These are phyloP conservation scores for Plecotus auritus DNA, from an alignment of 2,113 vertebrate genomes.

Conservation along the genomic window DNA sequence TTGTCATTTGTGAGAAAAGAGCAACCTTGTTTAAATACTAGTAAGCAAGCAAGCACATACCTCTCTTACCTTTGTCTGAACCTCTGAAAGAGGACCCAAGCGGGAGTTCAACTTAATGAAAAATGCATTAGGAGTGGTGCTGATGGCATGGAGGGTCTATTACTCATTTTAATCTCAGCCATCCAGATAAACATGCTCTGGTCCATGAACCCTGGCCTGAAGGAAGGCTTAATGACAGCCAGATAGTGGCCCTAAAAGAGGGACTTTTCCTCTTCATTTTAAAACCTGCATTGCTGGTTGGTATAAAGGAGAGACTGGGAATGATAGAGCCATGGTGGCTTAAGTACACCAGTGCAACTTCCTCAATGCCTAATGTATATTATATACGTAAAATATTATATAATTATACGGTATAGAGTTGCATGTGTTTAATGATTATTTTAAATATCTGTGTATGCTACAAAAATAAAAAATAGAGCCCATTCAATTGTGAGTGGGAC, in stretches of 20 bases:
- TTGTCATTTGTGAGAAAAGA: constrained; percentile 58
- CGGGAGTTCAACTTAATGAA: constrained; percentile 71
- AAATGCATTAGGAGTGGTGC: constrained; percentile 66
- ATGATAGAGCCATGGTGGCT: not conserved
- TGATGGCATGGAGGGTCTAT: constrained; percentile 38
- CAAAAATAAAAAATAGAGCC: not conserved
- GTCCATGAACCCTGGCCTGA: constrained; percentile 33
- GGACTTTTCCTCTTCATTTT: not conserved
- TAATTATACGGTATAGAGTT: too few relatives aligned
- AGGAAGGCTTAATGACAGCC: constrained; percentile 44
- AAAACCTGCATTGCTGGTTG: constrained; percentile 12
- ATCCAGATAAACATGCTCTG: constrained; percentile 44
- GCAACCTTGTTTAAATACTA: constrained; percentile 61
- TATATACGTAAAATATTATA: not conserved
- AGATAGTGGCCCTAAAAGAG: not conserved
- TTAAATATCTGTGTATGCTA: not conserved
- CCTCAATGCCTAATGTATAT: not conserved
- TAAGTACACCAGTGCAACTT: not conserved
- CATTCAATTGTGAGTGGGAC: not conserved
- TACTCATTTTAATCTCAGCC: constrained; percentile 60
- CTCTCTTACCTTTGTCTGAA: constrained; percentile 68
- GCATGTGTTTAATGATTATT: not conserved
- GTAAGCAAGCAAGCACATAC: constrained; percentile 51
- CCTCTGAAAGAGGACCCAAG: constrained; percentile 61
- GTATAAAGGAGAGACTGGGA: not conserved